These are phyloP conservation scores for Poeciliopsis gracilis DNA, from an alignment of 2,797 vertebrate genomes.

Conservation along the genomic window DNA sequence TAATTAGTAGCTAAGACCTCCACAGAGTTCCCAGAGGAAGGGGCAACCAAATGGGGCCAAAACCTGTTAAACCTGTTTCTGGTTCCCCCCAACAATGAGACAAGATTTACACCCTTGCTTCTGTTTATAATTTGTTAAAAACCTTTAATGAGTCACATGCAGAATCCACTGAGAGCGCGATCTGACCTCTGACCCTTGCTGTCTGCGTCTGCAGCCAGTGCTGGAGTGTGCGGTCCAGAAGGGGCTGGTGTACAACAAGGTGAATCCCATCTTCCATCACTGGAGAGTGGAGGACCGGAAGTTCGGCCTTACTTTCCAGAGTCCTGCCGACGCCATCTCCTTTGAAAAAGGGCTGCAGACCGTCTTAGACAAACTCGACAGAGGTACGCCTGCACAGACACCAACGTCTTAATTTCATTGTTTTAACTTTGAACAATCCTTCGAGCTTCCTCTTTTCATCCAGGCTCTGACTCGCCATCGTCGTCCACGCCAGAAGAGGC, in stretches of 20 bases:
- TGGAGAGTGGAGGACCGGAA: conserved; percentile 92
- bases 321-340: conserved; percentile 89
- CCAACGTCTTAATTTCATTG: background rate
- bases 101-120: no score
- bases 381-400: conserved; percentile 76
- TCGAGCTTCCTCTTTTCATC: conserved; percentile 9
- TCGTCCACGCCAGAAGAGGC: conserved; percentile 84
- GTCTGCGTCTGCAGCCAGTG: conserved; percentile 82
- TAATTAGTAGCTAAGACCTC: background rate
- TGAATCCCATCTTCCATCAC: conserved; percentile 95
- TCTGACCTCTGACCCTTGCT: conserved; percentile 16
- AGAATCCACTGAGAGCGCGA: background rate
- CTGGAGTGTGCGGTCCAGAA: conserved; percentile 89
- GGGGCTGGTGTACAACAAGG: conserved; percentile 93
- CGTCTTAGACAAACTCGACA: conserved; percentile 86
- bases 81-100: no score
- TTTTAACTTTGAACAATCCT: background rate
- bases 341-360: conserved; percentile 89
- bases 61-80: no score
- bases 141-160: no score
- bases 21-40: background rate
- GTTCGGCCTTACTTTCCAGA: conserved; percentile 95
- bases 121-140: no score
- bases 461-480: conserved; percentile 83
- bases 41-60: background rate